phyloP scores from a whole-genome alignment of 1,140 invertebrate species.

The Bombus pascuorum region DNA sequence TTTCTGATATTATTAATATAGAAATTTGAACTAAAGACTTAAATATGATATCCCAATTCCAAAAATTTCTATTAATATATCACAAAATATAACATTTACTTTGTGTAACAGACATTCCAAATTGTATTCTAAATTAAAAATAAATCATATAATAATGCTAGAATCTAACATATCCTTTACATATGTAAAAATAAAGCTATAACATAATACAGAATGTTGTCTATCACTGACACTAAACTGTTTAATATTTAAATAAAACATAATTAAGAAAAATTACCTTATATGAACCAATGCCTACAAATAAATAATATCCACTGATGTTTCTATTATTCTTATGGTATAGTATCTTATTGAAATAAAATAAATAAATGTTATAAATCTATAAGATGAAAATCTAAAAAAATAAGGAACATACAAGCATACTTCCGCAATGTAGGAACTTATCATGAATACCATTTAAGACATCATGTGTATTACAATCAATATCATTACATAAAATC shows the following conservation, averaged over 20 bases:
- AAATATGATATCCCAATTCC: not conserved
- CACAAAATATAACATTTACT: conserved; percentile 6
- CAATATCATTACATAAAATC: conserved; percentile 61
- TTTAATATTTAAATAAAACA: not conserved
- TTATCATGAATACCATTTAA: conserved; percentile 18
- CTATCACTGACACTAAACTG: not conserved
- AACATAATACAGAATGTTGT: not conserved
- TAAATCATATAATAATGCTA: not conserved
- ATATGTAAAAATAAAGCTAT: not conserved
- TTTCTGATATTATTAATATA: not conserved
- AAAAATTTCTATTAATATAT: not conserved
- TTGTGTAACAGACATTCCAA: not conserved
- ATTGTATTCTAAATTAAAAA: not conserved
- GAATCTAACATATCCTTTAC: not conserved
- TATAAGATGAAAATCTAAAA: not conserved
- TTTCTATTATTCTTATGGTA: not conserved
- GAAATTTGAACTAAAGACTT: not conserved
- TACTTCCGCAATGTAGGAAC: conserved; percentile 12
- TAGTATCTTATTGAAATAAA: conserved; percentile 22
- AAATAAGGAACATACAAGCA: conserved; percentile 16
- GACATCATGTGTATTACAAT: conserved; percentile 41
- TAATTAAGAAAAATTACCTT: conserved; percentile 7
- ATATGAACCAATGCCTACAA: not conserved
- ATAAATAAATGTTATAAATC: conserved; percentile 2
- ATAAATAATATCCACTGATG: not conserved